phyloP scores from a whole-genome alignment of 2,888 invertebrate genomes.

The Ormyrus pomaceus region DNA sequence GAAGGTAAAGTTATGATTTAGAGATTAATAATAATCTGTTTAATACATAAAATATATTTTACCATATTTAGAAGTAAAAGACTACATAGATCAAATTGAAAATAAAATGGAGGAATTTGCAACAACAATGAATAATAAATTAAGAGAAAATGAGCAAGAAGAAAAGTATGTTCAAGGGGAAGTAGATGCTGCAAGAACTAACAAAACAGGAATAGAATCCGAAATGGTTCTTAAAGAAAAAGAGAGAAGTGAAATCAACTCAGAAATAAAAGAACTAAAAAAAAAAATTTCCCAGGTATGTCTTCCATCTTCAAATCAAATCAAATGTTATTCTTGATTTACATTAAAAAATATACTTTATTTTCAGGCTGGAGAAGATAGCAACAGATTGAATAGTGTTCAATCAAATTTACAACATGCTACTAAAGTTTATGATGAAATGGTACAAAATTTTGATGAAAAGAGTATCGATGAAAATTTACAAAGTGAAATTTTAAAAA shows the following conservation, averaged over 20 bases:
- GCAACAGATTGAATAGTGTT: slow-evolving; percentile 75
- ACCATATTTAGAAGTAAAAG: slow-evolving; percentile 60
- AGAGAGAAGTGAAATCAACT: slow-evolving; percentile 78
- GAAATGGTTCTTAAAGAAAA: slow-evolving; percentile 80
- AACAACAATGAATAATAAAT: slow-evolving; percentile 64
- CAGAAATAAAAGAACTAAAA: slow-evolving; percentile 78
- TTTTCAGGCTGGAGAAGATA: slow-evolving; percentile 73
- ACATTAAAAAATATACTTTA: slow-evolving; percentile 67
- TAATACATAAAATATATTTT: background rate
- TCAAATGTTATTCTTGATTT: slow-evolving; percentile 62
- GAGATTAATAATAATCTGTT: background rate
- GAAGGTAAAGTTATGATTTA: slow-evolving; percentile 58
- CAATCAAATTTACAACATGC: slow-evolving; percentile 65
- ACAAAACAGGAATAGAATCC: slow-evolving; percentile 81
- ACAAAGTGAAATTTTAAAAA: slow-evolving; percentile 78
- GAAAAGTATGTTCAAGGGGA: slow-evolving; percentile 78
- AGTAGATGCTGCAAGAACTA: slow-evolving; percentile 78
- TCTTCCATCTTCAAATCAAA: background rate
- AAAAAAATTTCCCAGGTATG: slow-evolving; percentile 80
- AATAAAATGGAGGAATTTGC: slow-evolving; percentile 64
- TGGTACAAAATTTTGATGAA: slow-evolving; percentile 76
- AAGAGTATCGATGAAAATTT: slow-evolving; percentile 80
- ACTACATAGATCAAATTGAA: slow-evolving; percentile 57
- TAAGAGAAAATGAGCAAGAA: slow-evolving; percentile 72
- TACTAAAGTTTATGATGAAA: slow-evolving; percentile 62